These are phyloP conservation scores for Halyomorpha halys DNA, from an alignment of 1,140 invertebrate genomes.

Conservation along the genomic window DNA sequence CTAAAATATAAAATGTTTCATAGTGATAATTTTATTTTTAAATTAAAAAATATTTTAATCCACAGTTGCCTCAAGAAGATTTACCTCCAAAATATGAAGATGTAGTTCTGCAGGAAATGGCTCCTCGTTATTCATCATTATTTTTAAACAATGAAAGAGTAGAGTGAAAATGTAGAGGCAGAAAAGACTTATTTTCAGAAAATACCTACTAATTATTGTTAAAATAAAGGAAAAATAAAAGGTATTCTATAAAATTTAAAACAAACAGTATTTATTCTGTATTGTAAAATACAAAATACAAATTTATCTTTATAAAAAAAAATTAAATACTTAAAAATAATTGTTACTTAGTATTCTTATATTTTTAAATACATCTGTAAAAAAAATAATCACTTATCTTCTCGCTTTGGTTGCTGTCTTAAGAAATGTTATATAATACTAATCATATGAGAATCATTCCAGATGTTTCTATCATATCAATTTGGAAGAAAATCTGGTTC, in stretches of 20 bases:
- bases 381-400: conserved; percentile 6
- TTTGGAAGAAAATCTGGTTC: no score
- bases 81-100: conserved; percentile 8
- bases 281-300: conserved; percentile 7
- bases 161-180: no score
- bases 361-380: background rate
- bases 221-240: no score
- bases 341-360: background rate
- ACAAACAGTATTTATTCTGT: background rate
- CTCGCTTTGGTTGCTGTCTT: background rate
- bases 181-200: background rate
- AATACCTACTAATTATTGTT: background rate
- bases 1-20: background rate
- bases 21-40: no score
- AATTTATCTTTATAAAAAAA: background rate
- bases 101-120: conserved; percentile 13
- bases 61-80: background rate
- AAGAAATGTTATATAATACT: conserved; percentile 5
- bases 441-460: background rate
- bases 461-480: background rate
- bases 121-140: background rate
- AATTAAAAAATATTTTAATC: background rate
- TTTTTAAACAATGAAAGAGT: conserved; percentile 6
- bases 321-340: background rate
- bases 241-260: no score